Evolutionary conservation across 2,888 invertebrate genomes (phyloP).

Genomic region (Trissoscelio sp.): DNA sequence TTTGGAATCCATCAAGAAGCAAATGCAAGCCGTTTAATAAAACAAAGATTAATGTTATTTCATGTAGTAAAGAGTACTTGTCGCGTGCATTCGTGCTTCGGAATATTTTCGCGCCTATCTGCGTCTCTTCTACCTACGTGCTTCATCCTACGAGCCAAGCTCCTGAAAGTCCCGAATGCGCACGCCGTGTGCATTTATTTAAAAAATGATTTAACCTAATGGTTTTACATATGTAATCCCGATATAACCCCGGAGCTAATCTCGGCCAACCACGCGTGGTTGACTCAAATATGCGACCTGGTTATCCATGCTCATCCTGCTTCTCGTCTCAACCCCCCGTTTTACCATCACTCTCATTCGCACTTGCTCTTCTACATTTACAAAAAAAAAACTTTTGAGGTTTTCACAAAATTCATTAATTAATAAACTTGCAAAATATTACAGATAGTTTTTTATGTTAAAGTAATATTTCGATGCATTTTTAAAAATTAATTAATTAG

Average conservation of each 20-base stretch:
- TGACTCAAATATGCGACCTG: slow-evolving; percentile 69
- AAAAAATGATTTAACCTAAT: slow-evolving; percentile 83
- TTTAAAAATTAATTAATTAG: too few relatives aligned
- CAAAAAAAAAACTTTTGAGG: neutral
- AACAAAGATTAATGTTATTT: slow-evolving; percentile 66
- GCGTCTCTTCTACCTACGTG: slow-evolving; percentile 50
- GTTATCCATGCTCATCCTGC: slow-evolving; percentile 66
- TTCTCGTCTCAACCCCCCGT: slow-evolving; percentile 18
- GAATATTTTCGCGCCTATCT: slow-evolving; percentile 73
- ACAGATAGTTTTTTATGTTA: too few relatives aligned
- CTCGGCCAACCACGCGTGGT: slow-evolving; percentile 70
- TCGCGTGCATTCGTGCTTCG: slow-evolving; percentile 73
- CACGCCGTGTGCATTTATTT: slow-evolving; percentile 76
- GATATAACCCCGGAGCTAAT: slow-evolving; percentile 71
- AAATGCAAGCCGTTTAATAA: slow-evolving; percentile 64
- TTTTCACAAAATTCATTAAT: too few relatives aligned
- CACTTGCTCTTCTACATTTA: slow-evolving; percentile 24
- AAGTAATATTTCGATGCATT: too few relatives aligned
- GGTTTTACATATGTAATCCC: slow-evolving; percentile 83
- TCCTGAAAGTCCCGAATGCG: slow-evolving; percentile 59
- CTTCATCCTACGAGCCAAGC: slow-evolving; percentile 47
- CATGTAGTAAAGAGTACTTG: slow-evolving; percentile 52
- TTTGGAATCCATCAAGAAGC: slow-evolving; percentile 59
- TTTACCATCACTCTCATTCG: slow-evolving; percentile 36
- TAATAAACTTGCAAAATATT: too few relatives aligned